Base-by-base conservation (phyloP, 2,888 invertebrate species). In the Norana najaformis region DNA sequence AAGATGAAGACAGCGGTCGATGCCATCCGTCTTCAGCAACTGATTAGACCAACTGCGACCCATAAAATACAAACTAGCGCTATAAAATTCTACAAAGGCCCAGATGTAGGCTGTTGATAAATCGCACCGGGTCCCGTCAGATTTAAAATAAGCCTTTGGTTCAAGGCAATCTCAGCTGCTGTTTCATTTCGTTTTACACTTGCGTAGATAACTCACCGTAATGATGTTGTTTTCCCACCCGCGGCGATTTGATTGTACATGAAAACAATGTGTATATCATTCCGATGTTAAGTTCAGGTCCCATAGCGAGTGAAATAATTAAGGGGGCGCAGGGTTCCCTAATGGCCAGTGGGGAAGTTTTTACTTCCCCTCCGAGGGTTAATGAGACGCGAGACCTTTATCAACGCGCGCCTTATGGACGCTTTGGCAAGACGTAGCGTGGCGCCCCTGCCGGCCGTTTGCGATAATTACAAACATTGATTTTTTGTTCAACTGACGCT, bases 381-480 rank as follows among this genome's bases (percentile, higher is more conserved):
- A 69, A 30, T 69, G 69, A n/a, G 69, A 69, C 69, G 69, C 13
- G 69, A n/a, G 69, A 69, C 69, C 69, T 69, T 69, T 69, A 69
- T 69, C 69, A n/a, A n/a, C 69, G 69, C 69, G 2, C 69, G n/a
- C 69, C 69, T n/a, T 6, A 69, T 69, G 69, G 69, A n/a, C 69
- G 69, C 69, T 69, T 69, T n/a, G 69, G 69, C n/a, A 69, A 8
- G 69, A 69, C n/a, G 69, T 69, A 69, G 30, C 69, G 69, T 69
- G 69, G 69, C 69, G 69, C 69, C 69, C 69, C 69, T 69, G n/a
- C 69, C 69, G 69, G 69, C 69, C 69, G 69, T 69, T n/a, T 16
- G 69, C 69, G 69, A 69, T 69, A 69, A 69, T 69, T 69, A 69
- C 69, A n/a, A 69, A 69, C n/a, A 69, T 69, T 69, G 69, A 69